Evolutionary conservation across 2,797 vertebrate species (phyloP).

Genomic region (Neomorphus geoffroyi): DNA sequence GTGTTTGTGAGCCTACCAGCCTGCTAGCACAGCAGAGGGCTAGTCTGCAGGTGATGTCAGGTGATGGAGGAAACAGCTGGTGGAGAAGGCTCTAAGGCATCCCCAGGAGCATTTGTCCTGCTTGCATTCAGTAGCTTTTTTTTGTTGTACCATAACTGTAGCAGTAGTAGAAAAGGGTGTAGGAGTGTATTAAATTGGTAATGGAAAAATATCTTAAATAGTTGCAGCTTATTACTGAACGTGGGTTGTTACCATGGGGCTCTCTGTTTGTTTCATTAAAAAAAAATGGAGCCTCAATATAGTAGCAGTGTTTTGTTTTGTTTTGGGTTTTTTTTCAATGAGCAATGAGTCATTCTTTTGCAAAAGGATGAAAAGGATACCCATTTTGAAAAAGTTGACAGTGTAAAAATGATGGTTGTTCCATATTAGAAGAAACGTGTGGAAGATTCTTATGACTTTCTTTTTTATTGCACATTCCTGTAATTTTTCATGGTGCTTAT

Average conservation of each 20-base stretch:
- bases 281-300: background rate
- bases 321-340: background rate
- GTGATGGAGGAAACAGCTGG: background rate
- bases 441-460: background rate
- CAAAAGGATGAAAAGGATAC: background rate
- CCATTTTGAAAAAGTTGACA: background rate
- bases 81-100: background rate
- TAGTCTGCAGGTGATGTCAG: background rate
- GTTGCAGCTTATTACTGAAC: conserved; percentile 24
- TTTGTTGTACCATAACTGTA: background rate
- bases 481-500: background rate
- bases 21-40: background rate
- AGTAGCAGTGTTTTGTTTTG: background rate
- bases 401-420: background rate
- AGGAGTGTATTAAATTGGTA: conserved; percentile 31
- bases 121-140: background rate
- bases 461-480: background rate
- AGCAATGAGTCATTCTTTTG: background rate
- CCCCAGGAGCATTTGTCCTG: background rate
- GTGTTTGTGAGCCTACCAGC: background rate
- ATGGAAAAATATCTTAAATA: conserved; percentile 53
- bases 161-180: background rate
- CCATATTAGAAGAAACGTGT: background rate
- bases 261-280: conserved; percentile 34
- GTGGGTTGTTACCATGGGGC: conserved; percentile 38